Conservation (phyloP, 2,797 vertebrate genomes). For the Poeciliopsis presidionis region DNA sequence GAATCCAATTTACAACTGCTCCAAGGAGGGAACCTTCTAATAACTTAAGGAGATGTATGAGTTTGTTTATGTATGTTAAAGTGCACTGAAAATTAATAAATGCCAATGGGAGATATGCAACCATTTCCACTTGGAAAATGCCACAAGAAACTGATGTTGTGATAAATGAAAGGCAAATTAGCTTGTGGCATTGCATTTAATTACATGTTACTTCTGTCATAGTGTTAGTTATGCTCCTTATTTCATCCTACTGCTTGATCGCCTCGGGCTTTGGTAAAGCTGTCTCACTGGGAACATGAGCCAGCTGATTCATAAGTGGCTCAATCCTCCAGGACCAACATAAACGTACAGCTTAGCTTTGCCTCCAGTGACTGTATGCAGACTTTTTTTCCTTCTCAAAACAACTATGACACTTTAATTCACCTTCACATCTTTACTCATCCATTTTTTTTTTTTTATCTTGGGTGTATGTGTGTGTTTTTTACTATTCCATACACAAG, state of each 20-base stretch:
- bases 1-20: conserved; percentile 68
- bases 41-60: conserved; percentile 69
- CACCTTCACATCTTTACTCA: conserved; percentile 51
- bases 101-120: conserved; percentile 35
- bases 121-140: conserved; percentile 35
- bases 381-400: conserved; percentile 44
- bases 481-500: conserved; percentile 44
- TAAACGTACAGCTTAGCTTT: conserved; percentile 47
- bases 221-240: conserved; percentile 64
- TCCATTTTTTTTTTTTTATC: conserved; percentile 42
- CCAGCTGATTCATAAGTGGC: conserved; percentile 65
- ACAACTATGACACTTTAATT: conserved; percentile 62
- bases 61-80: conserved; percentile 73
- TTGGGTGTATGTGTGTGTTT: background rate
- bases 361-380: conserved; percentile 42
- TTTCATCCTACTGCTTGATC: conserved; percentile 54
- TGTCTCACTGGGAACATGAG: conserved; percentile 59
- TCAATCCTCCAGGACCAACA: conserved; percentile 51
- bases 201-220: conserved; percentile 68
- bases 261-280: conserved; percentile 56
- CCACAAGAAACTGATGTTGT: conserved; percentile 43
- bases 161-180: conserved; percentile 69
- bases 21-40: conserved; percentile 63
- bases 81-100: conserved; percentile 67
- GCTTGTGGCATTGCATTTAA: conserved; percentile 68